A percentile compares a stretch with the other conserved stretches of the same genome.
These are phyloP conservation scores for Hydrochoerus hydrochaeris DNA, from an alignment of 2,113 vertebrate species.

Conservation along the genomic window DNA sequence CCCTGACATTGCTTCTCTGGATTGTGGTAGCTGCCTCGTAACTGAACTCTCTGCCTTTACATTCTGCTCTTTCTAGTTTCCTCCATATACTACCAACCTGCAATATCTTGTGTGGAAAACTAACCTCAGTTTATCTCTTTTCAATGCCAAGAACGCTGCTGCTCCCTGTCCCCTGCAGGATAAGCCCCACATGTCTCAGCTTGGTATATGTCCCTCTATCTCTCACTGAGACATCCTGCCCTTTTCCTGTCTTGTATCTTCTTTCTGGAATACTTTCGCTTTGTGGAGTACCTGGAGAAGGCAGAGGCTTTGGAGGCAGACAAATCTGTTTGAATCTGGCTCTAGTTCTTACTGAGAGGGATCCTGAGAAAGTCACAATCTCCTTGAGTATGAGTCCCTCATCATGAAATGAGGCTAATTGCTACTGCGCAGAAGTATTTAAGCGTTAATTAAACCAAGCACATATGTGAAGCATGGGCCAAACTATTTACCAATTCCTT, in stretches of 20 bases:
- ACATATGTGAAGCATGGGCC: neutral
- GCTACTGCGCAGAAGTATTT: neutral
- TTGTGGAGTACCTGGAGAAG: neutral
- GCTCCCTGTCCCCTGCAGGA: neutral
- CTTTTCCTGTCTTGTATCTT: neutral
- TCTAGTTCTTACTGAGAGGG: neutral
- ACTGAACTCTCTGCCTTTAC: neutral
- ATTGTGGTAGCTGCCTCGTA: neutral
- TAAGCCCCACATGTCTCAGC: neutral
- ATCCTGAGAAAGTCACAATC: neutral
- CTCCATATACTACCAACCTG: neutral
- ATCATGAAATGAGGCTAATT: neutral
- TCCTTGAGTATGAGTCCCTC: slow-evolving; percentile 2
- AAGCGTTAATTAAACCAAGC: neutral
- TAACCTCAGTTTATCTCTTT: neutral
- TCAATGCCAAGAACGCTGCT: neutral
- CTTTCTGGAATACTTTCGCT: neutral
- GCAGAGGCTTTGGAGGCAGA: neutral
- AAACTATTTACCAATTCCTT: neutral
- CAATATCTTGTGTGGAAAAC: neutral
- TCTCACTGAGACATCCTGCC: neutral
- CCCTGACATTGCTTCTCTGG: neutral
- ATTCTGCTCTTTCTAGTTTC: neutral
- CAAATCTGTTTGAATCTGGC: neutral
- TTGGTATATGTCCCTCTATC: neutral